Base-by-base conservation (phyloP, 2,113 vertebrate genomes). In the Etheostoma spectabile region DNA sequence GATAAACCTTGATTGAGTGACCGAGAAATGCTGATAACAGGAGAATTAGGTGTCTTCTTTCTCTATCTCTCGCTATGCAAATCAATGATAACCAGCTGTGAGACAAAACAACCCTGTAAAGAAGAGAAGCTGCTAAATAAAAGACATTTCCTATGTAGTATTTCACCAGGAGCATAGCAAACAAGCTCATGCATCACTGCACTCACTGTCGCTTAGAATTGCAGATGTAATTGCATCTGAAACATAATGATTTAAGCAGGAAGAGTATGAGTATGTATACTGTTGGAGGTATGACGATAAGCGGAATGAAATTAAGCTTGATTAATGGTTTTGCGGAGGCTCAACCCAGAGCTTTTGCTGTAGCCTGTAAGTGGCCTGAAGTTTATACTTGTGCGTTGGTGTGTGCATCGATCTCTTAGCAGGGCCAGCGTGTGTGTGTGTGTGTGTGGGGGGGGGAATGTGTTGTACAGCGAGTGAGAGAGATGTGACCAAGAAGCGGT, bases 41-140 rank as follows among this genome's bases (percentile, higher is more conserved):
- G 79, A 84, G 71, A 93, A 90, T 88, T 79, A 87, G 85, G 72
- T 86, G 79, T 76, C 79, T 74, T 85, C 68, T 83, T 92, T 88
- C 79, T 93, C 90, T 88, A 84, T 93, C 88, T 92, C 87, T 84
- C 53, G 18, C 88, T 89, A 91, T 93, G 92, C 89, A 93, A 94
- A 93, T 94, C 90, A 87, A 91, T 86, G 88, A 73, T 56, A 68
- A 79, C 86, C 90, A 83, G 88, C 93, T 91, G 92, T 81, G 88
- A 90, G 61, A 77, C 84, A 79, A 82, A 91, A 78, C 85, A 83
- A 65, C n/a, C 1, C 60, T 48, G 27, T n/a, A 69, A 86, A 84
- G 86, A 86, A 89, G 66, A 73, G 76, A 61, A 18, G 49, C 62
- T 62, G 62, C 74, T 49, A 35, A 81, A 89, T 74, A 77, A 84